Conservation (phyloP, 1,140 invertebrate genomes). For the Scaptomyza hsui region DNA sequence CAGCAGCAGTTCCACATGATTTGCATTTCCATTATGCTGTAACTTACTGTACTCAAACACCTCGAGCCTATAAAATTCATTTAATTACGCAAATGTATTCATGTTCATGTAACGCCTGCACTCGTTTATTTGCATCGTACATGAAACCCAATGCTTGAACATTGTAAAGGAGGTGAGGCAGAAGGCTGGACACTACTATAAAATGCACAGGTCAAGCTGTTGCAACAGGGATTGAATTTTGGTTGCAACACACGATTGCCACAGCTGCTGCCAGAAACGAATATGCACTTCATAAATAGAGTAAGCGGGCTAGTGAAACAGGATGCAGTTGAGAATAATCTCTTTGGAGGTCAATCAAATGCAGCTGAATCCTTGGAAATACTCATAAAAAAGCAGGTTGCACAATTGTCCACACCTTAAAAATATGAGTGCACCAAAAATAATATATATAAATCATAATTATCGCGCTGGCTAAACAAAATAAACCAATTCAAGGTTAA, state of each 20-base stretch:
- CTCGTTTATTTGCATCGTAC: slow-evolving; percentile 33
- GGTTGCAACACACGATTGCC: slow-evolving; percentile 17
- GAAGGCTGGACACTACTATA: slow-evolving; percentile 6
- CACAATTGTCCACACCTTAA: slow-evolving; percentile 34
- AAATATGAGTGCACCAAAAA: slow-evolving; percentile 44
- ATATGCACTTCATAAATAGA: slow-evolving; percentile 28
- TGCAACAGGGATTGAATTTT: slow-evolving; percentile 32
- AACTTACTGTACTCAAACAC: neutral
- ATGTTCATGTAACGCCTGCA: slow-evolving; percentile 61
- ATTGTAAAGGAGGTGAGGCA: slow-evolving; percentile 2
- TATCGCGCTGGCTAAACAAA: slow-evolving; percentile 41
- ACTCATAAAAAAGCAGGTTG: slow-evolving; percentile 50
- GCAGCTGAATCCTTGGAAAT: slow-evolving; percentile 42
- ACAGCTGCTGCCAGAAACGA: slow-evolving; percentile 6
- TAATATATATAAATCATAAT: slow-evolving; percentile 69
- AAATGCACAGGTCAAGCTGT: slow-evolving; percentile 54
- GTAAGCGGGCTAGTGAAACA: neutral
- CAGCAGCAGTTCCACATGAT: neutral
- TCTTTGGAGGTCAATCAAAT: neutral
- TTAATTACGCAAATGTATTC: slow-evolving; percentile 60
- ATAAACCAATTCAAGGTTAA: slow-evolving; percentile 55
- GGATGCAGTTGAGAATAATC: no score
- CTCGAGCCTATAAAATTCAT: slow-evolving; percentile 51
- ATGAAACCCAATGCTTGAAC: slow-evolving; percentile 32
- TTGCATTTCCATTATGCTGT: slow-evolving; percentile 20